Evolutionary conservation across 2,888 invertebrate species (phyloP), one percentile per base, ranked within the genome.

Genomic region (Melanargia galathea): DNA sequence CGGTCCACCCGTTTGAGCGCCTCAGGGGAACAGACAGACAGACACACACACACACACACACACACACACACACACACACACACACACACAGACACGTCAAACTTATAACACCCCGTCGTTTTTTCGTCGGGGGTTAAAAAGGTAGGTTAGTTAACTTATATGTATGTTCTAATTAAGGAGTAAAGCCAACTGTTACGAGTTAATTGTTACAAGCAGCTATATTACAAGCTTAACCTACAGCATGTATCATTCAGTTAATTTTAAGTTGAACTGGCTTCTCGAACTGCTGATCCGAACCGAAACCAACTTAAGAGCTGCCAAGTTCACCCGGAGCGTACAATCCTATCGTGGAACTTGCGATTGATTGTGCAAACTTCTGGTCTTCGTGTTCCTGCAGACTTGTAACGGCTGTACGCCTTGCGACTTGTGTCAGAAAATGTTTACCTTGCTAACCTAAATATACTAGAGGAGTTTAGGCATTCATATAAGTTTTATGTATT

Each of bases 341-440:
- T 70, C 68, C 66, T 48, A 69, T 67, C 65, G 66, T 63, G 66
- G 63, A 65, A 72, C 64, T 73, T 68, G 45, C 68, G 67, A 73
- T 71, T 70, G 71, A 70, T 72, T 73, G 70, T 71, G 66, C 69
- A 70, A 73, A 73, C 73, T 70, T 30, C 30, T 30, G 30, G 7
- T 30, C 30, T 30, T 63, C 48, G n/a, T 46, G 43, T 48, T 33
- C 46, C 48, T 56, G 51, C 54, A 48, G 64, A 62, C 66, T 70
- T 72, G 69, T 71, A 18, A 43, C 43, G 18, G 43, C 43, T 70
- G 26, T 22, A 33, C 71, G 66, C 64, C 69, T 70, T 68, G 66
- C 70, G 63, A 69, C 67, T 67, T 70, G 20, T 35, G 68, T 64
- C 57, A 64, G 68, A 67, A 65, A 70, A 70, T 69, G 70, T 68